Evolutionary conservation across 2,797 vertebrate species (phyloP).

Genomic region (Sebastes ruberrimus): DNA sequence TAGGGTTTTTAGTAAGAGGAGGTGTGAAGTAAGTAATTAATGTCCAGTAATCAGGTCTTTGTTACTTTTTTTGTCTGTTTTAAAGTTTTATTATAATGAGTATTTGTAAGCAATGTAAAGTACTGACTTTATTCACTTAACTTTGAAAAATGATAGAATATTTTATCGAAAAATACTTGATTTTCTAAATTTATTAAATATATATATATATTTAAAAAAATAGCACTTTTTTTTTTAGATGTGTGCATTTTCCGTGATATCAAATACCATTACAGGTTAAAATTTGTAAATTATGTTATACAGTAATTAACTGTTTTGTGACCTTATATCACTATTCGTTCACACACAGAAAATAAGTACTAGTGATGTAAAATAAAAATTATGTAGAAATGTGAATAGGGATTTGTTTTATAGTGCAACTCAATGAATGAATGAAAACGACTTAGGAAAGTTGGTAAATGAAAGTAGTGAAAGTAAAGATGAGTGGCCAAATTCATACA

Average conservation of each 20-base stretch:
- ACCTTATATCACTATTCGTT: background rate
- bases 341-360: slow-evolving; percentile 6
- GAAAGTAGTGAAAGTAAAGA: background rate
- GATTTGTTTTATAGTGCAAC: slow-evolving; percentile 3
- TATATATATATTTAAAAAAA: background rate
- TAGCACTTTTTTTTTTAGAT: background rate
- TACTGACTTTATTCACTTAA: background rate
- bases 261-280: background rate
- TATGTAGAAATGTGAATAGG: slow-evolving; percentile 16
- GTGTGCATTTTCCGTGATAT: background rate
- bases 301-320: slow-evolving; percentile 14
- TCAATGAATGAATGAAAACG: slow-evolving; percentile 29
- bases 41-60: background rate
- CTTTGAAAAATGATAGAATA: background rate
- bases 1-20: slow-evolving; percentile 47
- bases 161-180: background rate
- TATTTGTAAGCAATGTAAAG: slow-evolving; percentile 1
- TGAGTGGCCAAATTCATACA: slow-evolving; percentile 11
- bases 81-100: background rate
- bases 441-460: background rate
- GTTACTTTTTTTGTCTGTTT: background rate
- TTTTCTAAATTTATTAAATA: background rate
- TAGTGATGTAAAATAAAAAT: background rate
- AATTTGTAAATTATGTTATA: background rate
- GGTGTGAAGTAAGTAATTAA: background rate